These are phyloP conservation scores for Allygus modestus DNA, from an alignment of 2,888 invertebrate genomes.

Conservation along the genomic window DNA sequence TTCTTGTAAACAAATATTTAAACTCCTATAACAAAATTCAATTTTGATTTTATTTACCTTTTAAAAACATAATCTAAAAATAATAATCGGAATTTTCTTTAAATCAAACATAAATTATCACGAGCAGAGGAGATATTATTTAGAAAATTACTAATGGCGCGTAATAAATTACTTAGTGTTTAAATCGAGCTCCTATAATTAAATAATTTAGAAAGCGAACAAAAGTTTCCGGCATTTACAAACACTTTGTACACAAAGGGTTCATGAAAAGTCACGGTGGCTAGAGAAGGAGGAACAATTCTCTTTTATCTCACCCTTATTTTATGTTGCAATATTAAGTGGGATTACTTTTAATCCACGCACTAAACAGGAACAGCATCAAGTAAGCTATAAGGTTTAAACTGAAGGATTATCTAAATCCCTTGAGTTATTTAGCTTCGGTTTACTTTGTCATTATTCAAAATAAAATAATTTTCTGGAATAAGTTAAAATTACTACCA, in stretches of 20 bases:
- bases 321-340: conserved; percentile 23
- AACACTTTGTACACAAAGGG: neutral
- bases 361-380: conserved; percentile 34
- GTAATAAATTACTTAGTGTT: no score
- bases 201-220: neutral
- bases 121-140: no score
- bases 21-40: no score
- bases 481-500: no score
- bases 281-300: neutral
- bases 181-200: neutral
- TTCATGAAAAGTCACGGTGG: neutral
- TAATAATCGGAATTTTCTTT: no score
- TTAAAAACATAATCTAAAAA: no score
- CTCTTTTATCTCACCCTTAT: conserved; percentile 22
- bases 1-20: no score
- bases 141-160: no score
- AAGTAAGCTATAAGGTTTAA: conserved; percentile 35
- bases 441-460: neutral
- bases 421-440: conserved; percentile 5
- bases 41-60: no score
- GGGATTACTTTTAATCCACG: conserved; percentile 30
- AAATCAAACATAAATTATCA: no score
- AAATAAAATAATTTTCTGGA: no score
- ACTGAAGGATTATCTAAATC: neutral
- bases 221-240: neutral